Base-by-base conservation (phyloP, 2,797 vertebrate genomes). In the Falco concolor region DNA sequence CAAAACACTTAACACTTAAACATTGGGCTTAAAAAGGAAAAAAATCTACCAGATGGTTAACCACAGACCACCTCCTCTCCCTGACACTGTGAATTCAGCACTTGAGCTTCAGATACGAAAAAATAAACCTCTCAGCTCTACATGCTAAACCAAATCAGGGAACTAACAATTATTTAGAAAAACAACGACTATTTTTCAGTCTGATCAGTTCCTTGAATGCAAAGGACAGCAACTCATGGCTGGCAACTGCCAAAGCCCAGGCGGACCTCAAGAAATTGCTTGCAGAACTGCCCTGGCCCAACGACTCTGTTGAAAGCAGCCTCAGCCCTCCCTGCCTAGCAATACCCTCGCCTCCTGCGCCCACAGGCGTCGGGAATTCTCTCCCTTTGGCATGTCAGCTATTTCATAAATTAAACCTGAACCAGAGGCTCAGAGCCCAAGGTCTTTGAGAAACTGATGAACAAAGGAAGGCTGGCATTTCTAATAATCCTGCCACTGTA, bases 311-410 rank as follows among this genome's bases (percentile, higher is more conserved):
- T 45, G 24, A 59, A 57, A 45, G 50, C 38, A 32, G n/a, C 22
- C 42, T 74, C 73, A 50, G 63, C 23, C 28, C 25, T 45, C 44
- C 54, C 47, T 38, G 16, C 67, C 30, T 3, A 9, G 36, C 27
- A 44, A 24, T 4, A 9, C 20, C 23, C 52, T 22, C 2, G 0
- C n/a, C 2, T 16, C n/a, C 2, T 13, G 6, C 80, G 32, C 14
- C 52, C 38, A 16, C 0, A 0, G 28, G 20, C 24, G 4, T 13
- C 8, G 1, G 50, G 19, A 77, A 4, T 30, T 68, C 10, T 42
- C 22, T 73, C 40, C 38, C 36, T 49, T 34, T 60, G 68, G 36
- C 38, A 63, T 45, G n/a, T 47, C 49, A 80, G 36, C 25, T 70
- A 32, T 74, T 70, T 45, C 30, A 1, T 7, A 72, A 45, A 2